These are phyloP conservation scores for Chanos chanos DNA, from an alignment of 2,797 vertebrate genomes.

Conservation along the genomic window DNA sequence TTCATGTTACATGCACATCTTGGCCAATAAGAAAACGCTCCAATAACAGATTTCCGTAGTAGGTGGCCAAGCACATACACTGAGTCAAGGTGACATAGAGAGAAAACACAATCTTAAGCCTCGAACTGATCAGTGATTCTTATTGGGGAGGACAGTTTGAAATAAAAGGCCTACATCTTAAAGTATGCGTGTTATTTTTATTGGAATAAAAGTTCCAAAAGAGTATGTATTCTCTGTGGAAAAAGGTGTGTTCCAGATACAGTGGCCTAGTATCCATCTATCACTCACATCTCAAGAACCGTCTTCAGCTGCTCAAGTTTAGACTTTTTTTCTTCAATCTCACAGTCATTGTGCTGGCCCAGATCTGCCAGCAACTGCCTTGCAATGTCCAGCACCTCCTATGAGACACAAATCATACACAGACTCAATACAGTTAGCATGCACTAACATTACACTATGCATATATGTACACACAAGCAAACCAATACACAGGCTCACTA, in stretches of 20 bases:
- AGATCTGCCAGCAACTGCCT: constrained; percentile 86
- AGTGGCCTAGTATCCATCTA: constrained; percentile 35
- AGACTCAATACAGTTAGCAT: background rate
- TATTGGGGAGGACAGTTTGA: too few relatives aligned
- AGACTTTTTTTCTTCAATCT: constrained; percentile 92
- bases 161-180: too few relatives aligned
- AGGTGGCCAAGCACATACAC: too few relatives aligned
- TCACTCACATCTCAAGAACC: constrained; percentile 94
- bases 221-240: background rate
- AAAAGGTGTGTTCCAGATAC: background rate
- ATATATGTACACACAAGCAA: background rate
- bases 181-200: too few relatives aligned
- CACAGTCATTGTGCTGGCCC: constrained; percentile 81
- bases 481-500: too few relatives aligned
- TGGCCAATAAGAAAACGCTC: too few relatives aligned
- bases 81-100: too few relatives aligned
- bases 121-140: too few relatives aligned
- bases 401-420: constrained; percentile 20
- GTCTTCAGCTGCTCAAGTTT: constrained; percentile 98
- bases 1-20: too few relatives aligned
- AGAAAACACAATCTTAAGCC: too few relatives aligned
- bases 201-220: too few relatives aligned
- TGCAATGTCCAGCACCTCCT: constrained; percentile 98
- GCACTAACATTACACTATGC: background rate
- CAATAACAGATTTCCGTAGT: too few relatives aligned